These are phyloP conservation scores for Nebria salina DNA, from an alignment of 2,888 invertebrate genomes.

Conservation along the genomic window DNA sequence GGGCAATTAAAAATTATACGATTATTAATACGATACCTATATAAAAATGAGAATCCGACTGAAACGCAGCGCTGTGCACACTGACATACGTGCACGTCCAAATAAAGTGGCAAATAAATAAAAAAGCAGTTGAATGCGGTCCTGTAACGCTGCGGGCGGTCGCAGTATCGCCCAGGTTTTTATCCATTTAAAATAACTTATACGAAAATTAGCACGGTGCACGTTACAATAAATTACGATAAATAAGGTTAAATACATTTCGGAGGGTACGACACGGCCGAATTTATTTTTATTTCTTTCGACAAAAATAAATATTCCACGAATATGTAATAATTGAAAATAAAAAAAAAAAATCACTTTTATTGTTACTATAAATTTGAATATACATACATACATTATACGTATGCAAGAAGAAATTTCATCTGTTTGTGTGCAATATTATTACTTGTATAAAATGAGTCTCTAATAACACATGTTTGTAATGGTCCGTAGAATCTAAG, in stretches of 20 bases:
- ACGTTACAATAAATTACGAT: neutral
- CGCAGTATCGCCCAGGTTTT: constrained; percentile 1
- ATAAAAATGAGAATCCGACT: neutral
- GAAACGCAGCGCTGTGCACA: neutral
- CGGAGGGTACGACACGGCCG: neutral
- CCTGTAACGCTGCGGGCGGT: constrained; percentile 1
- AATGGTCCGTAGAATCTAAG: too few species aligned
- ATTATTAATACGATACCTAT: neutral
- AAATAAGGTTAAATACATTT: neutral
- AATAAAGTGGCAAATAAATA: neutral
- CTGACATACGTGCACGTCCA: neutral
- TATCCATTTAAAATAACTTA: constrained; percentile 1
- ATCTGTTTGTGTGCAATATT: too few species aligned
- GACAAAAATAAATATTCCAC: neutral
- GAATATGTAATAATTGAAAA: neutral
- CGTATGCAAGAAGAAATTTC: too few species aligned
- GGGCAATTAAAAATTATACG: constrained; percentile 1
- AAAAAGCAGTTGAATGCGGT: neutral
- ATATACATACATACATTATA: too few species aligned
- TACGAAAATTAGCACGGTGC: neutral
- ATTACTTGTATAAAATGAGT: neutral
- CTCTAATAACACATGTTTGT: too few species aligned
- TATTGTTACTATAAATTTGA: neutral
- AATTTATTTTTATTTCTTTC: neutral
- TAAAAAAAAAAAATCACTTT: neutral